A percentile compares a stretch with the other conserved stretches of the same genome.
Evolutionary conservation across 2,888 invertebrate genomes (phyloP).

Genomic region (Drosophila acutilabella): DNA sequence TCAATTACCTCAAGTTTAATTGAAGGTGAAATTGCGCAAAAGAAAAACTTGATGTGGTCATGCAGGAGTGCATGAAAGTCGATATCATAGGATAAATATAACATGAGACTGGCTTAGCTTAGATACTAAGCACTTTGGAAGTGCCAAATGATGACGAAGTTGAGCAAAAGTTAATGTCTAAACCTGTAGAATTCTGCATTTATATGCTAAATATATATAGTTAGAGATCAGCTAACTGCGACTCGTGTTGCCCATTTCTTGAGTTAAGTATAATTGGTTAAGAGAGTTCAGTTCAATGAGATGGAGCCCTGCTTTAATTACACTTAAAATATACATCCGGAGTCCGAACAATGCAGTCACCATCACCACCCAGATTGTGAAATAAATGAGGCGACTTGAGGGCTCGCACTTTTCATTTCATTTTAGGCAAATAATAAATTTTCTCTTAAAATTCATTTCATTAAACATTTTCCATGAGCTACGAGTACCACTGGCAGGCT

Average conservation of each 20-base stretch:
- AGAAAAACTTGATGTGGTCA: slow-evolving; percentile 69
- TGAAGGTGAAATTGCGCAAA: slow-evolving; percentile 73
- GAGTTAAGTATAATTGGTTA: slow-evolving; percentile 46
- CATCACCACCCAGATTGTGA: slow-evolving; percentile 31
- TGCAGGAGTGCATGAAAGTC: slow-evolving; percentile 49
- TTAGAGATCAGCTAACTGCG: slow-evolving; percentile 28
- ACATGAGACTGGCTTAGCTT: slow-evolving; percentile 35
- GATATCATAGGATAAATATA: slow-evolving; percentile 12
- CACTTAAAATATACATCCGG: slow-evolving; percentile 66
- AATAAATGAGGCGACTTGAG: slow-evolving; percentile 51
- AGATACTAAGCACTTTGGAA: slow-evolving; percentile 29
- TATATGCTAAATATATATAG: slow-evolving; percentile 19
- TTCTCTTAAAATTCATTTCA: slow-evolving; percentile 77
- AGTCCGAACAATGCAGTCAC: slow-evolving; percentile 41
- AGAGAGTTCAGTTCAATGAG: slow-evolving; percentile 34
- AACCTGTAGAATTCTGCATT: slow-evolving; percentile 28
- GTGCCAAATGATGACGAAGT: slow-evolving; percentile 9
- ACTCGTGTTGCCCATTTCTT: slow-evolving; percentile 35
- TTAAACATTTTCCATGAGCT: slow-evolving; percentile 74
- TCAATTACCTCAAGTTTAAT: slow-evolving; percentile 78
- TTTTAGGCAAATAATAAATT: slow-evolving; percentile 77
- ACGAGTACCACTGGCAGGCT: slow-evolving; percentile 46
- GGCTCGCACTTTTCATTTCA: slow-evolving; percentile 74
- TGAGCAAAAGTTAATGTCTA: slow-evolving; percentile 6
- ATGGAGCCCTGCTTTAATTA: slow-evolving; percentile 62